Base-by-base conservation (phyloP, 2,888 invertebrate species). In the Sycophila texana region DNA sequence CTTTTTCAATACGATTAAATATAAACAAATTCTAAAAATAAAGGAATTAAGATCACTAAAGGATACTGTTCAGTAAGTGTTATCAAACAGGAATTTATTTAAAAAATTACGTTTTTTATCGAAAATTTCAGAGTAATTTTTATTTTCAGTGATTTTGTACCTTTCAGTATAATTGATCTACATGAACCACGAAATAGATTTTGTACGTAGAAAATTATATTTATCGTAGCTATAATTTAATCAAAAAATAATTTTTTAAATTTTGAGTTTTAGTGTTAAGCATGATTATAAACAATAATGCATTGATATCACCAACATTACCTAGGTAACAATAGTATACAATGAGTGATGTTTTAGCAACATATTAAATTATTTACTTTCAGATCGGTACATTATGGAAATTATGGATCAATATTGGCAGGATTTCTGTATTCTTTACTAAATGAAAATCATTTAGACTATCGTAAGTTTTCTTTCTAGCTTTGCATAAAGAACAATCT, bases 1-100 rank as follows among this genome's bases (percentile, higher is more conserved):
- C 49, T 77, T 77, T 49, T 61, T 70, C 4, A 77, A 77, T 63
- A 70, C 70, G 14, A 71, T 77, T 53, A 39, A 65, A 71, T 77
- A 77, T 49, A 55, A 71, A 2, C n/a, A 65, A 49, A 13, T 77
- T 26, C 14, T 71, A n/a, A 77, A 61, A 14, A 26, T 26, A 5
- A 49, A 57, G 47, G 57, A 65, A 65, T 26, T 77, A 65, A 71
- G 22, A 57, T 16, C 70, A 14, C 57, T 71, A 10, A 14, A 49
- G n/a, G 55, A 70, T 47, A 57, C n/a, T 1, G 14, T 18, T 16
- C 16, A 53, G 70, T 76, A 70, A 61, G 63, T 63, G 39, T 16
- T 16, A 39, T 39, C 39, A 39, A 39, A 39, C 5, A 39, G 7
- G 26, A 39, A 39, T 39, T 39, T 30, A 2, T 39, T 39, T 39